Evolutionary conservation across 2,113 vertebrate genomes (phyloP).

Genomic region (Colius striatus): DNA sequence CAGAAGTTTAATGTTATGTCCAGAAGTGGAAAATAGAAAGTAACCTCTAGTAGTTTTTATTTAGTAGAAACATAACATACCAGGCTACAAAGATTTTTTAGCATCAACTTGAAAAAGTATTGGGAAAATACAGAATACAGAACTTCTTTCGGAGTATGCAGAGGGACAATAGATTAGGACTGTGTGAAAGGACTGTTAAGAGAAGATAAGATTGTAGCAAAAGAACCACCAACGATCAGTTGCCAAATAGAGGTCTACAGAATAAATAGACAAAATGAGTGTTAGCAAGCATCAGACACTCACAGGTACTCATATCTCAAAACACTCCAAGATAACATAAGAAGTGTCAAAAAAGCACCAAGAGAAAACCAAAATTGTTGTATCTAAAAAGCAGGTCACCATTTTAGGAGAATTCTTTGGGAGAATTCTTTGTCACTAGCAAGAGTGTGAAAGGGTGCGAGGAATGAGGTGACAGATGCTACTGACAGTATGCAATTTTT

Average conservation of each 20-base stretch:
- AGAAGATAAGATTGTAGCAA: background rate
- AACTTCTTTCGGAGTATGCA: background rate
- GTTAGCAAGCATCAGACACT: background rate
- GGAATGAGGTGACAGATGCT: background rate
- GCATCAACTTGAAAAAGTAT: background rate
- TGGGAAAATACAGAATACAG: background rate
- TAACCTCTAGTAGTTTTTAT: background rate
- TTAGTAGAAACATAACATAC: background rate
- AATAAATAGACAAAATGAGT: background rate
- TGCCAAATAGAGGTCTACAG: background rate
- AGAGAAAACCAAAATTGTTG: background rate
- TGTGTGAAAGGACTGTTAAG: background rate
- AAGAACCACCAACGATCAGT: background rate
- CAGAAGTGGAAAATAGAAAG: background rate
- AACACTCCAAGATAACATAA: accelerated
- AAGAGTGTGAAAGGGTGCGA: background rate
- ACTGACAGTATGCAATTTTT: background rate
- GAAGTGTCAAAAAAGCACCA: background rate
- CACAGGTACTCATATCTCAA: background rate
- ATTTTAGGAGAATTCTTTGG: background rate
- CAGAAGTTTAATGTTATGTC: background rate
- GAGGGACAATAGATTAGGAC: background rate
- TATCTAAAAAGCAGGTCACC: background rate
- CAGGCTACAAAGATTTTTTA: background rate
- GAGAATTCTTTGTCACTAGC: too few species aligned